phyloP scores from a whole-genome alignment of 2,888 invertebrate genomes.

The Tuta absoluta region DNA sequence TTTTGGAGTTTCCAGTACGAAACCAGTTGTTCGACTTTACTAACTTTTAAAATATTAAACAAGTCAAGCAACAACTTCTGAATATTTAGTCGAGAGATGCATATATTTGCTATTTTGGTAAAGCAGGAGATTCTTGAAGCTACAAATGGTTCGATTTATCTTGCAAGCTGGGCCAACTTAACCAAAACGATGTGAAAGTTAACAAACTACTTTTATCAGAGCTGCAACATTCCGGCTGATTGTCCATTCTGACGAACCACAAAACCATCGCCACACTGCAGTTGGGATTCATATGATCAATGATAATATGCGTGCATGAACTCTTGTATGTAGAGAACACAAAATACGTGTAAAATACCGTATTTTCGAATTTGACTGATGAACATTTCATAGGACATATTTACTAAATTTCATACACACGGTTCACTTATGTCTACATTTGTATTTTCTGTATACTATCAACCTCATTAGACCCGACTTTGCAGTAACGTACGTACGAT shows the following conservation, averaged over 20 bases:
- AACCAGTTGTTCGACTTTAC: neutral
- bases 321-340: no score
- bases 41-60: conserved; percentile 7
- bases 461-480: no score
- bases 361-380: no score
- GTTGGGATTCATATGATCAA: no score
- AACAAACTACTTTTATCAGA: conserved; percentile 26
- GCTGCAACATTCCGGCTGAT: conserved; percentile 20
- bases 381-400: no score
- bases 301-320: no score
- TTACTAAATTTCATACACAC: no score
- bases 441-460: no score
- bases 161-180: conserved; percentile 4
- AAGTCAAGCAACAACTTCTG: neutral
- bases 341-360: no score
- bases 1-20: neutral
- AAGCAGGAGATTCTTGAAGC: neutral
- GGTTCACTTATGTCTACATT: no score
- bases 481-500: no score
- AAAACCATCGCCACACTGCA: neutral
- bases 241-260: neutral
- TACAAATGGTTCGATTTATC: conserved; percentile 24
- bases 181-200: conserved; percentile 16
- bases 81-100: neutral
- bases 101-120: neutral